Percentiles rank a stretch among this genome's conserved stretches.
phyloP scores from a whole-genome alignment of 2,113 vertebrate genomes.

The Copsychus sechellarum region DNA sequence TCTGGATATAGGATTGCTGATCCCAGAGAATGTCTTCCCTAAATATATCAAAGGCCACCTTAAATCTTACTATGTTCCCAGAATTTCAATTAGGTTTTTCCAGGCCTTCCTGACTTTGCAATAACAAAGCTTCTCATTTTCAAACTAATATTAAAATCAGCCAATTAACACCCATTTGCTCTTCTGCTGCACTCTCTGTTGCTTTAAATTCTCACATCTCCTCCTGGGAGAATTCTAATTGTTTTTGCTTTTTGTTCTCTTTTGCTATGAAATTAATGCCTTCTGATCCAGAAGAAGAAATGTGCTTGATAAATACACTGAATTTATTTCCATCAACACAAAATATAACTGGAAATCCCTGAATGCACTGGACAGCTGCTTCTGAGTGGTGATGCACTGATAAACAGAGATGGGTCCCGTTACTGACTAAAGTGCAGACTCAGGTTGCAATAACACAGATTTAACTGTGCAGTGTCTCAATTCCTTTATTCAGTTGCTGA shows the following conservation, averaged over 20 bases:
- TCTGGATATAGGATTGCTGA: neutral
- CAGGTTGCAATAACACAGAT: neutral
- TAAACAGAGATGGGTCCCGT: neutral
- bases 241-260: neutral
- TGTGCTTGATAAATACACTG: neutral
- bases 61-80: neutral
- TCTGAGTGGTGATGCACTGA: neutral
- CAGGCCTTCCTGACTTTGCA: neutral
- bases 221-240: neutral
- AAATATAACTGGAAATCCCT: neutral
- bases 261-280: neutral
- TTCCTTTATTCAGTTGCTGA: neutral
- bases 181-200: neutral
- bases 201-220: neutral
- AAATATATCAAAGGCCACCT: neutral
- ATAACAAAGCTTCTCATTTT: neutral
- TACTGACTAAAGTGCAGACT: neutral
- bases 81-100: neutral
- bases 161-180: neutral
- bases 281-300: neutral
- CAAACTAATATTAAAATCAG: conserved; percentile 3
- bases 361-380: neutral
- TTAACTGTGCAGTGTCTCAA: neutral
- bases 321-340: neutral
- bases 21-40: neutral